A percentile compares a stretch with the other conserved stretches of the same genome.
phyloP scores from a whole-genome alignment of 2,113 vertebrate species.

The Sylvicapra grimmia region DNA sequence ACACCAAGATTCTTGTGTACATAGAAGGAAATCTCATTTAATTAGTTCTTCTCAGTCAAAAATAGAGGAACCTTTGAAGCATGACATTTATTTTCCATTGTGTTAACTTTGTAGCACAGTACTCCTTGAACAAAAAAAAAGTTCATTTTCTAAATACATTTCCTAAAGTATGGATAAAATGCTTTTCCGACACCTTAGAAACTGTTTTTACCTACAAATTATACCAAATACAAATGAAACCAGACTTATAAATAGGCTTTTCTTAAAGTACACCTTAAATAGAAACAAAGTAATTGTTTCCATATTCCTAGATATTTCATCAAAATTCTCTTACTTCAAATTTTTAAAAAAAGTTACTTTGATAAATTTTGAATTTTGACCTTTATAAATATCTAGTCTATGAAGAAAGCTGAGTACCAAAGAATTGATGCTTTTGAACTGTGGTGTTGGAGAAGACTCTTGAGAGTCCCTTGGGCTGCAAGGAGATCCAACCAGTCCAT shows the following conservation, averaged over 20 bases:
- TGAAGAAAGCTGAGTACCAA: too few species aligned
- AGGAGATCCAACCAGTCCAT: too few species aligned
- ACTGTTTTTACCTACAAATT: background rate
- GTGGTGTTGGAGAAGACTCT: too few species aligned
- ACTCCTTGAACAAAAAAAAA: background rate
- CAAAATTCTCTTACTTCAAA: background rate
- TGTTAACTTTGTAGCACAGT: background rate
- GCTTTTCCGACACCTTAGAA: background rate
- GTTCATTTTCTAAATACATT: background rate
- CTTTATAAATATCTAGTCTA: background rate
- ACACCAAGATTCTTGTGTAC: background rate
- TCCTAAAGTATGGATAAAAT: background rate
- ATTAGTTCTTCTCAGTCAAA: background rate
- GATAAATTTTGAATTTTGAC: background rate
- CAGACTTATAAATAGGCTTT: background rate
- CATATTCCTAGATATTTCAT: background rate
- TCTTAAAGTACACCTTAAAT: background rate
- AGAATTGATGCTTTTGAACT: too few species aligned
- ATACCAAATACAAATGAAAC: background rate
- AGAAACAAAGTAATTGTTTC: background rate
- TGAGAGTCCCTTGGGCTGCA: too few species aligned
- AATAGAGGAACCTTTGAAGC: background rate
- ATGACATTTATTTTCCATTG: background rate
- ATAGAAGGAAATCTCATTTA: background rate
- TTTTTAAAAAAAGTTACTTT: background rate